A percentile compares a stretch with the other conserved stretches of the same genome.
phyloP scores from a whole-genome alignment of 64 coral and sea anemone species.

The Montipora efflorescens region DNA sequence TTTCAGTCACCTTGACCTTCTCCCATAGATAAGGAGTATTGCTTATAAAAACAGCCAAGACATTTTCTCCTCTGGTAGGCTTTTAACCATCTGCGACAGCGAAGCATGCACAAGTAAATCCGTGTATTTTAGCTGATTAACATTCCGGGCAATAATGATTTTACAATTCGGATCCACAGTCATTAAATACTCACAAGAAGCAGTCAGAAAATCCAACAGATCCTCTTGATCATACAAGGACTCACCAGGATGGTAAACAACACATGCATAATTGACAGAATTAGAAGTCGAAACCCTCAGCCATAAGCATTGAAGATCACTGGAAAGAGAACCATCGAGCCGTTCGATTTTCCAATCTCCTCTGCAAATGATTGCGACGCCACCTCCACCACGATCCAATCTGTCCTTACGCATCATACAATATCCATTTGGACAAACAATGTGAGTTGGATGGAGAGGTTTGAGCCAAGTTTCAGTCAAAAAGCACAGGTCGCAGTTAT shows the following conservation, averaged over 20 bases:
- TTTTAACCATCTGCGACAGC: conserved; percentile 52
- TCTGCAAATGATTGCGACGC: conserved; percentile 33
- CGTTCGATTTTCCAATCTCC: conserved; percentile 60
- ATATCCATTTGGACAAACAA: conserved; percentile 35
- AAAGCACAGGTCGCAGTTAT: conserved; percentile 54
- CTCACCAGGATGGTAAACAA: conserved; percentile 45
- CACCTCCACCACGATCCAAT: conserved; percentile 38
- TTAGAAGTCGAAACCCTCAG: conserved; percentile 13
- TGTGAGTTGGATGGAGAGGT: conserved; percentile 25
- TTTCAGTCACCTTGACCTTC: conserved; percentile 46
- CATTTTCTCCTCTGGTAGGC: conserved; percentile 49
- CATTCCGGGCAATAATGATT: conserved; percentile 70
- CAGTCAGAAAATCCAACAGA: conserved; percentile 48
- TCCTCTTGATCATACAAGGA: conserved; percentile 59
- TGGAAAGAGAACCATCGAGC: conserved; percentile 12
- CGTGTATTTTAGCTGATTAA: neutral
- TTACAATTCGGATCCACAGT: conserved; percentile 69
- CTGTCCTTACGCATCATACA: conserved; percentile 39
- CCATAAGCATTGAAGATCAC: conserved; percentile 47
- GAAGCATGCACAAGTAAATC: conserved; percentile 4
- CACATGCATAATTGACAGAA: conserved; percentile 30
- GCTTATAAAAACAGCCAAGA: conserved; percentile 45
- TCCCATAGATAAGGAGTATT: conserved; percentile 68
- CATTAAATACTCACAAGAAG: conserved; percentile 61
- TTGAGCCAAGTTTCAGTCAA: conserved; percentile 69